phyloP scores from a whole-genome alignment of 2,797 vertebrate genomes.

The Anolis apletophallus region DNA sequence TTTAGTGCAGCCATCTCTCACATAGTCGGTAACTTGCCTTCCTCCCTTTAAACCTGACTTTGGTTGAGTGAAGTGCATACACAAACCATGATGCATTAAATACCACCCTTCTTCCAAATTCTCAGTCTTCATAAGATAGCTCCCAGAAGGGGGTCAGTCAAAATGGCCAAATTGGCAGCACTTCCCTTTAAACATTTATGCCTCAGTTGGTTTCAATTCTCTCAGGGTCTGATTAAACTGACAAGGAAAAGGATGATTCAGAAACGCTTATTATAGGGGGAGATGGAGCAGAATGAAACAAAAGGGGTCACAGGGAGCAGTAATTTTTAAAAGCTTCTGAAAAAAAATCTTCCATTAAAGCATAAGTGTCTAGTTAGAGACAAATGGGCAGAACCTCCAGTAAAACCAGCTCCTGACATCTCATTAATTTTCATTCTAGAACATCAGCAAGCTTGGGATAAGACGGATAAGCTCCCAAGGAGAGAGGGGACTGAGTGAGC shows the following conservation, averaged over 20 bases:
- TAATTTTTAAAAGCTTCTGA: slow-evolving; percentile 46
- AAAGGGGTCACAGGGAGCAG: slow-evolving; percentile 30
- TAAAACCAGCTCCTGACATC: slow-evolving; percentile 39
- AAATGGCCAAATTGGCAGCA: slow-evolving; percentile 46
- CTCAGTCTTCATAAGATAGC: slow-evolving; percentile 43
- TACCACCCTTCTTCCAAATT: slow-evolving; percentile 24
- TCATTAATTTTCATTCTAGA: slow-evolving; percentile 53
- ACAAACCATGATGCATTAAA: slow-evolving; percentile 29
- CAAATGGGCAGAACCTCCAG: slow-evolving; percentile 46
- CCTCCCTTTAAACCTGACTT: background rate
- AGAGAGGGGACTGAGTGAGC: background rate
- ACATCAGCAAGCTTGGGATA: slow-evolving; percentile 32
- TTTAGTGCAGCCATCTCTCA: background rate
- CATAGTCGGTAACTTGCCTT: background rate
- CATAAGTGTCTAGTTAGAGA: slow-evolving; percentile 38
- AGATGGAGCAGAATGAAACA: slow-evolving; percentile 34
- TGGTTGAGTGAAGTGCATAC: slow-evolving; percentile 7
- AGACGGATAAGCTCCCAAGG: background rate
- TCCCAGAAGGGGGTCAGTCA: slow-evolving; percentile 23
- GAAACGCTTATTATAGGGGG: slow-evolving; percentile 31
- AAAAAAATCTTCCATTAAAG: slow-evolving; percentile 40
- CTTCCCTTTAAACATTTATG: slow-evolving; percentile 48
- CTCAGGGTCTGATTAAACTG: slow-evolving; percentile 64
- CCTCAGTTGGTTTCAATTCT: slow-evolving; percentile 48
- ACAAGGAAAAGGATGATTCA: slow-evolving; percentile 55